Percentiles rank a stretch among this genome's conserved stretches.
These are phyloP conservation scores for Lophius piscatorius DNA, from an alignment of 2,113 vertebrate species.

Conservation along the genomic window DNA sequence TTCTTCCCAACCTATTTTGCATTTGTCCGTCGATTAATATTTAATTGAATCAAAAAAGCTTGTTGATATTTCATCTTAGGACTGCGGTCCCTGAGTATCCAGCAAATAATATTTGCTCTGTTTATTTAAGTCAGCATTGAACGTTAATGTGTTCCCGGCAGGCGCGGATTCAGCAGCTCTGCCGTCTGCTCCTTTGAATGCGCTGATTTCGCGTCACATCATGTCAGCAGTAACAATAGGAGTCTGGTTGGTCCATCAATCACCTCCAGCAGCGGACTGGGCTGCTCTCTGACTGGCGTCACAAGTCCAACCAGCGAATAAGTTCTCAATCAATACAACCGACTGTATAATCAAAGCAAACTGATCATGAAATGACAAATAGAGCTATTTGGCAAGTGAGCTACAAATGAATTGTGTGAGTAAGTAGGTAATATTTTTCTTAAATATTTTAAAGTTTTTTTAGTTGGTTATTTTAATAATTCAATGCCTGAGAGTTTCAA, in stretches of 20 bases:
- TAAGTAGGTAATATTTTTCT: not conserved
- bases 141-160: constrained; percentile 62
- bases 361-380: constrained; percentile 6
- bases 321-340: constrained; percentile 58
- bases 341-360: constrained; percentile 13
- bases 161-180: constrained; percentile 54
- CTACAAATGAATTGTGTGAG: accelerated
- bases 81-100: constrained; percentile 1
- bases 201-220: constrained; percentile 69
- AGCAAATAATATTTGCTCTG: constrained; percentile 52
- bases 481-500: too few relatives aligned
- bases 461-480: not conserved
- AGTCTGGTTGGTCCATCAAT: constrained; percentile 75
- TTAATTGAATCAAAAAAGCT: not conserved
- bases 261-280: constrained; percentile 48
- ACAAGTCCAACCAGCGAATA: constrained; percentile 41
- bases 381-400: not conserved
- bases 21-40: not conserved
- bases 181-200: constrained; percentile 67
- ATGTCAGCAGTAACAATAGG: constrained; percentile 72
- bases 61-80: not conserved
- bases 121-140: constrained; percentile 55
- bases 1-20: not conserved
- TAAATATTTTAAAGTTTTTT: not conserved
- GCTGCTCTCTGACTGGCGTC: constrained; percentile 63